Conservation (phyloP, 2,888 invertebrate species). For the Pseudeuparius sepicola region DNA sequence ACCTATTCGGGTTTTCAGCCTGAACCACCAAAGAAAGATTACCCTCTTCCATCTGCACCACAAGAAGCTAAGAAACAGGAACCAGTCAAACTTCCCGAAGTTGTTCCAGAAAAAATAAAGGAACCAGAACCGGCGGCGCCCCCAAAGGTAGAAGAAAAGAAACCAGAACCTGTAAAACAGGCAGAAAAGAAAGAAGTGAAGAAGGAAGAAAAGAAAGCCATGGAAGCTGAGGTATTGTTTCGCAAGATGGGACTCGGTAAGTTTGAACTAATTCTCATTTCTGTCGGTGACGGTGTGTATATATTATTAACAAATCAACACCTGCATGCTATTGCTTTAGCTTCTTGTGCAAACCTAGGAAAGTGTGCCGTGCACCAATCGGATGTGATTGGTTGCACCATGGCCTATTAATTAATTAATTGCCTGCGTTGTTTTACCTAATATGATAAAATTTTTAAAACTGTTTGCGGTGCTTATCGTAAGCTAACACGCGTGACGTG, state of each 20-base stretch:
- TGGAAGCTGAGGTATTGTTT: conserved; percentile 58
- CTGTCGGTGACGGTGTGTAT: too few species aligned
- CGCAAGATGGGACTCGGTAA: conserved; percentile 64
- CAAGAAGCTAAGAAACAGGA: conserved; percentile 12
- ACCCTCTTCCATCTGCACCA: background rate
- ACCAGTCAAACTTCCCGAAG: conserved; percentile 15
- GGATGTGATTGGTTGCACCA: too few species aligned
- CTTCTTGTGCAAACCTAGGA: too few species aligned
- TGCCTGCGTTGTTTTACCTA: too few species aligned
- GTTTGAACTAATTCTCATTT: too few species aligned
- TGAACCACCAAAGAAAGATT: conserved; percentile 3
- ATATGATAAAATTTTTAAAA: too few species aligned
- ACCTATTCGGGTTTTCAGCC: conserved; percentile 5
- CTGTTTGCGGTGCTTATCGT: too few species aligned
- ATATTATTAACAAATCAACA: too few species aligned
- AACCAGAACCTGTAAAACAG: conserved; percentile 10
- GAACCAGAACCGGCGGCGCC: conserved; percentile 14
- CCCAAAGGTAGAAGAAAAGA: conserved; percentile 15
- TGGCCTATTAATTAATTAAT: too few species aligned
- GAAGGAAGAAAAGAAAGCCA: conserved; percentile 29
- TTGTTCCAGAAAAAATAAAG: conserved; percentile 12
- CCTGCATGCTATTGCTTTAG: too few species aligned
- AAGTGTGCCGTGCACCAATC: too few species aligned
- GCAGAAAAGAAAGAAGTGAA: conserved; percentile 10
- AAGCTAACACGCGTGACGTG: too few species aligned